Evolutionary conservation across 2,113 vertebrate species (phyloP), one percentile per base, ranked within the genome.

Genomic region (Sylvietta virens): DNA sequence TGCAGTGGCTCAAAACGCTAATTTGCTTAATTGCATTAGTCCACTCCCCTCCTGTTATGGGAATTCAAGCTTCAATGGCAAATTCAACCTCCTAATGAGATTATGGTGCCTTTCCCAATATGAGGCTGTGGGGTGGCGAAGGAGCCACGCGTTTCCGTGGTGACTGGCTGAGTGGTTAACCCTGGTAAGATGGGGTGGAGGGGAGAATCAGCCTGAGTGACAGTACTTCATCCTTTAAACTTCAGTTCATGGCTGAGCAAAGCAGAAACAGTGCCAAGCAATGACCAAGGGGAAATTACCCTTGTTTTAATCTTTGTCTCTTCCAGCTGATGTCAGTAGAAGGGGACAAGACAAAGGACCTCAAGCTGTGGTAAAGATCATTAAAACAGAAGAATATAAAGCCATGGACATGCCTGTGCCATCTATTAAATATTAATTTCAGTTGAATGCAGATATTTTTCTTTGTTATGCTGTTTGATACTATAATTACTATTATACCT

Each of bases 11-110:
- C 80, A 88, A 81, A 87, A 96, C 0, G 1, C 82, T 96, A 67
- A 81, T 96, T 96, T 83, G 88, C 42, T 45, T 88, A 92, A 96
- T 83, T 85, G 48, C 93, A 96, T 98, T 97, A 97, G 95, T 76
- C 81, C 88, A 94, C 86, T 73, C 70, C 89, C 66, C 88, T 92
- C 83, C 71, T 78, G 89, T 50, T 74, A 74, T 18, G 92, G 96
- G 95, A 95, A 71, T 90, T 53, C 23, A 94, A 81, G 92, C 74
- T 95, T 93, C 97, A 95, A 95, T 84, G 95, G 95, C 82, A 94
- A 96, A 95, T 66, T 88, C 94, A 83, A 58, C 88, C 86, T 74
- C 71, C 57, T 86, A 95, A 92, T 57, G 90, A 90, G 95, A 97
- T 95, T 96, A 95, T 7, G 78, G 84, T 48, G 82, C 40, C 0